A percentile compares a stretch with the other conserved stretches of the same genome.
Evolutionary conservation across 64 coral and sea anemone genomes (phyloP).

Genomic region (Montipora efflorescens): DNA sequence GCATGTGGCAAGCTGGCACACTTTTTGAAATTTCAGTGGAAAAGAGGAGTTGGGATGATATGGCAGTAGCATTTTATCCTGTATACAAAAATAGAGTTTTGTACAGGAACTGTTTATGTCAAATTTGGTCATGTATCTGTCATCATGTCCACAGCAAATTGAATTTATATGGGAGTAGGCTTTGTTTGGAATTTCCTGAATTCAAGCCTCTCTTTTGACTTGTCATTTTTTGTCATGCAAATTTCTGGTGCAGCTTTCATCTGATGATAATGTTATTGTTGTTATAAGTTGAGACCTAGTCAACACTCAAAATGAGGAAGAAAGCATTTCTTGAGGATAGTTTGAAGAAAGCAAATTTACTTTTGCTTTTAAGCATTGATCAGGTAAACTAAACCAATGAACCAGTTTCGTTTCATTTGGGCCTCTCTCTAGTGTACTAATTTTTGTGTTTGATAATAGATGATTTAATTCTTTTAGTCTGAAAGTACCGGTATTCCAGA

Average conservation of each 20-base stretch:
- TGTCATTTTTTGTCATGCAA: not conserved
- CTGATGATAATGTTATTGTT: not conserved
- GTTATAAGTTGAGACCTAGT: not conserved
- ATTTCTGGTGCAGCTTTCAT: not conserved
- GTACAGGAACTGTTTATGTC: too few species aligned
- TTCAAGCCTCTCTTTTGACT: slow-evolving; percentile 13
- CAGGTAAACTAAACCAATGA: not conserved
- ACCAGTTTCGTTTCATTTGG: not conserved
- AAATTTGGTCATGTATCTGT: not conserved
- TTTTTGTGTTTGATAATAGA: not conserved
- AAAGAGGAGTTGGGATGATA: too few species aligned
- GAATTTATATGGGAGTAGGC: not conserved
- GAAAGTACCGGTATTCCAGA: too few species aligned
- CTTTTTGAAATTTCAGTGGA: too few species aligned
- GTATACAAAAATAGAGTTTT: too few species aligned
- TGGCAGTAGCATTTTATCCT: too few species aligned
- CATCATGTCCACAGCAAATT: not conserved
- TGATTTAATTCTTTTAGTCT: not conserved
- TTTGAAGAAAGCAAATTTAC: not conserved
- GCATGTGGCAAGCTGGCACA: too few species aligned
- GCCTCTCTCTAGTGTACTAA: not conserved
- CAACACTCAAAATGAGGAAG: not conserved
- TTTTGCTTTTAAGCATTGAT: slow-evolving; percentile 3
- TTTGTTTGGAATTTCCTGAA: slow-evolving; percentile 19
- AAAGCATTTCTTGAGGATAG: not conserved